These are phyloP conservation scores for Vireo griseus DNA, from an alignment of 2,797 vertebrate species.

Conservation along the genomic window DNA sequence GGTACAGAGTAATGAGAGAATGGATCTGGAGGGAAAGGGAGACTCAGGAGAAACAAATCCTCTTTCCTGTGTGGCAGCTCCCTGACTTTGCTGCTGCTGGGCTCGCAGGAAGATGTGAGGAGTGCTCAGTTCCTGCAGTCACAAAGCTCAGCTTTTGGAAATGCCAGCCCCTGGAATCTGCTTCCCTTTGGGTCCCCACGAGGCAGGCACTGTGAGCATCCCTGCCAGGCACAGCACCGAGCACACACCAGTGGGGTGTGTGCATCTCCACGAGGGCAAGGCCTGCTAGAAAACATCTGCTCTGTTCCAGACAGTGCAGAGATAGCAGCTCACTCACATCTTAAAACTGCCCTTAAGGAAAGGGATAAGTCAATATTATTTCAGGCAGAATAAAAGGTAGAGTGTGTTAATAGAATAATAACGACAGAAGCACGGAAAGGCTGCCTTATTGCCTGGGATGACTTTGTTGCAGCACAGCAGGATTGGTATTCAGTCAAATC, in stretches of 20 bases:
- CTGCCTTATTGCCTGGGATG: neutral
- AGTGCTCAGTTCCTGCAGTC: neutral
- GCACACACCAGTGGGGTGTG: neutral
- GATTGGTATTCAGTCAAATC: rapidly evolving
- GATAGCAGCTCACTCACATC: neutral
- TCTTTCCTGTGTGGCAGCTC: neutral
- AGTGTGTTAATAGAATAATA: neutral
- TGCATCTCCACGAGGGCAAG: neutral
- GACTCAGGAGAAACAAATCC: neutral
- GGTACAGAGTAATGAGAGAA: neutral
- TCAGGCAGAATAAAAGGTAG: neutral
- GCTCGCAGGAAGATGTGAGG: neutral
- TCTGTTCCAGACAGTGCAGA: neutral
- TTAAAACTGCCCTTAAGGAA: neutral
- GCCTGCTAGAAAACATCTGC: neutral
- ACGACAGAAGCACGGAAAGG: neutral
- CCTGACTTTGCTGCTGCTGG: neutral
- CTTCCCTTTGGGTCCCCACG: neutral
- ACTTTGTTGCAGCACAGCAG: neutral
- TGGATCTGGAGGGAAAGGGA: neutral
- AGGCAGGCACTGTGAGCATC: neutral
- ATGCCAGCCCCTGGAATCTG: neutral
- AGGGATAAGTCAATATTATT: constrained; percentile 3
- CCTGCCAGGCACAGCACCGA: neutral
- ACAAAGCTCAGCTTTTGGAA: neutral